Evolutionary conservation across 2,888 invertebrate species (phyloP).

Genomic region (Acronicta leporina): DNA sequence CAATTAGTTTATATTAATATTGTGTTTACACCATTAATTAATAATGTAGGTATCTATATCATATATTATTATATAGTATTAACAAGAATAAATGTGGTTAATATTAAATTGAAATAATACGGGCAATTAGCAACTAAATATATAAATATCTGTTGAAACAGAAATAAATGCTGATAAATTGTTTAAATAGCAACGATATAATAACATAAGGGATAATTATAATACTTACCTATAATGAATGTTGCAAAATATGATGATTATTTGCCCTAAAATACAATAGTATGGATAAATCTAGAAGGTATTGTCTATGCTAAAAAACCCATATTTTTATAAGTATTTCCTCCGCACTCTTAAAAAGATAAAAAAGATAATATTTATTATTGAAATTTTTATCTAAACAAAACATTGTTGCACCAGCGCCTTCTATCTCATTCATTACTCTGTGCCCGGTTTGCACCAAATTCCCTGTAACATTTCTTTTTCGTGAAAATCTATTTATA

Average conservation of each 20-base stretch:
- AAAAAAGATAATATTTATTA: slow-evolving; percentile 4
- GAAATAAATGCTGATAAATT: slow-evolving; percentile 23
- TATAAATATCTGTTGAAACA: slow-evolving; percentile 20
- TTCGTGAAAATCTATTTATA: slow-evolving; percentile 90
- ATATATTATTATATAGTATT: slow-evolving; percentile 11
- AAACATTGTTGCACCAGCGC: slow-evolving; percentile 42
- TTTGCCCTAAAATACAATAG: slow-evolving; percentile 20
- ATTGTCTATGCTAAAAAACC: too few relatives aligned
- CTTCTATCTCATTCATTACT: slow-evolving; percentile 67
- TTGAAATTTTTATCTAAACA: neutral
- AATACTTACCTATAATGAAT: neutral
- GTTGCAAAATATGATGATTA: neutral
- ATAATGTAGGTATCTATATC: slow-evolving; percentile 50
- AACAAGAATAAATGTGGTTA: slow-evolving; percentile 37
- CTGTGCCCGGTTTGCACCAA: slow-evolving; percentile 85
- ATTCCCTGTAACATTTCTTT: slow-evolving; percentile 89
- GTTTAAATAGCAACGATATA: slow-evolving; percentile 23
- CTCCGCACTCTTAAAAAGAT: neutral
- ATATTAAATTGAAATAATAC: slow-evolving; percentile 31
- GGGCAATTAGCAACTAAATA: slow-evolving; percentile 46
- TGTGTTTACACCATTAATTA: slow-evolving; percentile 55
- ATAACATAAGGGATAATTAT: slow-evolving; percentile 14
- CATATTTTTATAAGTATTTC: too few relatives aligned
- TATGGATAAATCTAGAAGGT: too few relatives aligned
- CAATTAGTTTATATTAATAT: slow-evolving; percentile 56